phyloP scores from a whole-genome alignment of 2,113 vertebrate species.

The Tachysurus vachellii region DNA sequence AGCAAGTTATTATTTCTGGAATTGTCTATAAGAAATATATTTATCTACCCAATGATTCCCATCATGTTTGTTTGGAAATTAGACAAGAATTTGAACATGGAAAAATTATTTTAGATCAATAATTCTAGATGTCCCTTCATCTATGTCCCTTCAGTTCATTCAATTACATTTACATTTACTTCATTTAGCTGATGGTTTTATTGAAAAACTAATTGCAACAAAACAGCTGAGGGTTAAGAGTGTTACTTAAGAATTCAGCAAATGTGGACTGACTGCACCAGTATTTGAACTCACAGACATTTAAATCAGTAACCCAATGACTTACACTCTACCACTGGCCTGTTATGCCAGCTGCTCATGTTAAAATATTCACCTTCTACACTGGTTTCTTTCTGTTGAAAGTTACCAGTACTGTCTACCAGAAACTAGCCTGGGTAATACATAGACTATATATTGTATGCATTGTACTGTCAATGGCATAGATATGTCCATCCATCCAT shows the following conservation, averaged over 20 bases:
- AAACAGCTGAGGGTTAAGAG: no score
- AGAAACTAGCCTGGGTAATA: background rate
- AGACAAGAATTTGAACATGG: background rate
- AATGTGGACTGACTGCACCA: background rate
- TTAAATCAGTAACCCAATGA: background rate
- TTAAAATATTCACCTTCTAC: background rate
- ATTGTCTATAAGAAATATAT: background rate
- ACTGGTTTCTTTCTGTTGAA: background rate
- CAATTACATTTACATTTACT: background rate
- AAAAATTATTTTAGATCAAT: background rate
- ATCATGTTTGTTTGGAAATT: conserved; percentile 1
- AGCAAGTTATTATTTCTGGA: conserved; percentile 18
- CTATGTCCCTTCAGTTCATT: background rate
- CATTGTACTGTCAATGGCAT: background rate
- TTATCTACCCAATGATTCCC: conserved; percentile 1
- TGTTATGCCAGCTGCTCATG: background rate
- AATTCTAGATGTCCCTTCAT: background rate
- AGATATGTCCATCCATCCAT: no score
- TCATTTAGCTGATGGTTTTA: background rate
- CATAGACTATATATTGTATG: background rate
- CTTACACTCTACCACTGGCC: background rate
- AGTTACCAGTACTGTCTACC: background rate
- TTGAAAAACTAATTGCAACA: background rate
- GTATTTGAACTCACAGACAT: background rate
- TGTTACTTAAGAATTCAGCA: background rate